phyloP scores from a whole-genome alignment of 92 coral and sea anemone genomes.

The Pocillopora grandis region DNA sequence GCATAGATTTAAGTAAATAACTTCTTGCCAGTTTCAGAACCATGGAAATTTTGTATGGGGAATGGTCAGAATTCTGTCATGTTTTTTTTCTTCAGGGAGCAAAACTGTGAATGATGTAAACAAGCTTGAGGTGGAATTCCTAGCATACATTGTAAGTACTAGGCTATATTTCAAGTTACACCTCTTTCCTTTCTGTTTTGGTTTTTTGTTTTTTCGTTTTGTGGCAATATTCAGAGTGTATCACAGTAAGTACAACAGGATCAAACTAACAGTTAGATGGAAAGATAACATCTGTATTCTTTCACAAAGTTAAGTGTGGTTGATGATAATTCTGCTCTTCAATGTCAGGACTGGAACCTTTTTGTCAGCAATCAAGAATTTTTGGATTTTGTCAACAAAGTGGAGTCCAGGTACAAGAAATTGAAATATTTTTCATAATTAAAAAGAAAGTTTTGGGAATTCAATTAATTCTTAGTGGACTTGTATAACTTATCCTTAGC shows the following conservation, averaged over 20 bases:
- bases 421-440: neutral
- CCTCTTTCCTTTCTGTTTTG: neutral
- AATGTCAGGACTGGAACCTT: conserved; percentile 88
- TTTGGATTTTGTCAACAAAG: conserved; percentile 85
- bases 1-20: neutral
- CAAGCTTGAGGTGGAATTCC: conserved; percentile 90
- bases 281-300: neutral
- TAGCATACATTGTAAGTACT: conserved; percentile 80
- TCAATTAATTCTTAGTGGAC: neutral
- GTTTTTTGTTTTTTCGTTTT: neutral
- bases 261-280: no score
- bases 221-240: no score
- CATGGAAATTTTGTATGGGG: neutral
- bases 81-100: conserved; percentile 50
- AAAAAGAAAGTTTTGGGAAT: neutral
- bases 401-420: conserved; percentile 84
- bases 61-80: neutral
- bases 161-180: neutral
- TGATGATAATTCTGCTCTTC: neutral
- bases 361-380: conserved; percentile 90
- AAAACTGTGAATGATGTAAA: conserved; percentile 82
- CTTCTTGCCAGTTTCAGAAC: neutral
- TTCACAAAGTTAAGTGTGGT: neutral
- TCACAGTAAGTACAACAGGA: no score
- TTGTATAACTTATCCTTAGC: neutral